Evolutionary conservation across 1,140 invertebrate species (phyloP), one percentile per base, ranked within the genome.

Genomic region (Leptoteleia sp.): DNA sequence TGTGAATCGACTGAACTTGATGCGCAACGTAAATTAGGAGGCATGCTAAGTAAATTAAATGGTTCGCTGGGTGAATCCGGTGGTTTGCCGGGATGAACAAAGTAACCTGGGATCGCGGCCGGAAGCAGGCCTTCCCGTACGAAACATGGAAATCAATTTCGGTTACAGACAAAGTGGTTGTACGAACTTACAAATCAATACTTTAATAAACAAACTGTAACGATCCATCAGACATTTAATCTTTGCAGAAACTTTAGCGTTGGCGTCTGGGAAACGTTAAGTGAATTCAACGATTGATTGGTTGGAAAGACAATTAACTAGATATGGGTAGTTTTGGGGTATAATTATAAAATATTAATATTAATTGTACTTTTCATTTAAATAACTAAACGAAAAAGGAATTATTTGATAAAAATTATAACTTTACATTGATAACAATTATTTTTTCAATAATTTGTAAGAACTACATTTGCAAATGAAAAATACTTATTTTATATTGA

Each of bases 81-180:
- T 47, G 31, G 43, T 37, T 61, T 29, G 38, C 8, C 27, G 11
- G 22, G n/a, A 57, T 4, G 52, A 43, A 61, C 33, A 27, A 47
- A 61, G 42, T 61, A 61, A 13, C 40, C 11, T 0, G 19, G 17
- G 40, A 22, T 55, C 25, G 11, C 11, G 5, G 50, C 19, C n/a
- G n/a, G n/a, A 19, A 59, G 8, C 13, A 45, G 9, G 15, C 13
- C n/a, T 38, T 37, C 8, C 12, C 11, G 7, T 45, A 38, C 12
- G 33, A 47, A 47, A 47, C 8, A n/a, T n/a, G 52, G 13, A 57
- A 57, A 57, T 48, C 43, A 45, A 61, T 61, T 61, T 61, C 31
- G 29, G 11, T 5, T 61, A 6, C 25, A 31, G 35, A 61, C 42
- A 33, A 45, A 47, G 17, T 47, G 42, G 12, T 61, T 9, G 37